Evolutionary conservation across 2,888 invertebrate species (phyloP).

Genomic region (Zaprionus lineosus): DNA sequence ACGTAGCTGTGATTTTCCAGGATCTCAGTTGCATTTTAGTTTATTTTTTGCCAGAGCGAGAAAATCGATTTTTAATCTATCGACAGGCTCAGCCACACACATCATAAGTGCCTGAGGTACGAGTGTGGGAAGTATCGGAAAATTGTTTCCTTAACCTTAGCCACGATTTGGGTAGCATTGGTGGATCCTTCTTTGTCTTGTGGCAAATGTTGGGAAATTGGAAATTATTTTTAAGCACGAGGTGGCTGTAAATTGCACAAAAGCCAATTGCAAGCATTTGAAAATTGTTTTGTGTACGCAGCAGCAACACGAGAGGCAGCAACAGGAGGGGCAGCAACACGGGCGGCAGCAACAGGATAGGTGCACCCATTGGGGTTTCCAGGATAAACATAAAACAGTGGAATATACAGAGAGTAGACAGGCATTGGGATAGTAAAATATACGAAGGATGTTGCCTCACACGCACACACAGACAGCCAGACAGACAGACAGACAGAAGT

Average conservation of each 20-base stretch:
- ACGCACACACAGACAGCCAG: too few species aligned
- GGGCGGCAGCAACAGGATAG: conserved; percentile 3
- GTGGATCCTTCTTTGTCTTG: conserved; percentile 26
- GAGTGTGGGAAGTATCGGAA: too few species aligned
- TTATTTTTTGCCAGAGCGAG: not conserved
- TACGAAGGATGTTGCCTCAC: conserved; percentile 48
- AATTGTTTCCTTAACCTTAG: too few species aligned
- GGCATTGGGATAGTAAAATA: conserved; percentile 42
- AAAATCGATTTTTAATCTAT: too few species aligned
- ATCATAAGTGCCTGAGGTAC: too few species aligned
- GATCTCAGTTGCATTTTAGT: not conserved
- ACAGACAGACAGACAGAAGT: conserved; percentile 36
- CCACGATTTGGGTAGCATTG: too few species aligned
- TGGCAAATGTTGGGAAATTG: conserved; percentile 40
- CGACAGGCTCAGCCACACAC: too few species aligned
- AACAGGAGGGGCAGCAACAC: conserved; percentile 14
- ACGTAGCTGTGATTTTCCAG: not conserved
- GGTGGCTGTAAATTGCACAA: conserved; percentile 67
- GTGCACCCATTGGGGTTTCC: too few species aligned
- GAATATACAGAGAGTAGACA: conserved; percentile 14
- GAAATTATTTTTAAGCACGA: conserved; percentile 68
- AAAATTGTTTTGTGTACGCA: conserved; percentile 68
- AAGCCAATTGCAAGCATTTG: conserved; percentile 66
- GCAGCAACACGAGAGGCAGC: too few species aligned
- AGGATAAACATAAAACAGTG: conserved; percentile 39